Base-by-base conservation (phyloP, 1,140 invertebrate species). In the Heliothis virescens region DNA sequence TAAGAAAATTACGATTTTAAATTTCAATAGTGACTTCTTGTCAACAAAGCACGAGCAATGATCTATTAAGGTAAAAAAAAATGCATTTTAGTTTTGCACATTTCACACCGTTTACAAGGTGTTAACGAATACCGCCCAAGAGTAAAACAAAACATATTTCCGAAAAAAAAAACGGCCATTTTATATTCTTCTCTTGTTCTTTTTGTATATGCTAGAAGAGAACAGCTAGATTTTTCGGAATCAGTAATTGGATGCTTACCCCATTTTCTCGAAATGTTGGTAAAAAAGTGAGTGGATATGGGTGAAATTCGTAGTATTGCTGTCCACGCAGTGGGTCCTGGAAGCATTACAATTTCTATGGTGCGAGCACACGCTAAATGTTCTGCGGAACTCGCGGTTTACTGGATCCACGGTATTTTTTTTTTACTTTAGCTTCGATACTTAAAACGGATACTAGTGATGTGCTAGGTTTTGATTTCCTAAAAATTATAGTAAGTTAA, bases 321-420 rank as follows among this genome's bases (percentile, higher is more conserved):
- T 18, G 57, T 47, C 72, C 72, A 60, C 55, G 48, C 34, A 12
- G 18, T 15, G 29, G 55, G 52, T 74, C 72, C 72, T 74, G 50
- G 72, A 74, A 74, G 47, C 72, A 74, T 74, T 60, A 60, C 47
- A 74, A 74, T 74, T 74, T 74, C 72, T 74, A 74, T 74, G 71
- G 71, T 73, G 18, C n/a, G 18, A 59, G 71, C 55, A 73, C 55
- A 73, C 71, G 55, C 26, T 74, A 74, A 74, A 59, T 74, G 72
- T 60, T 74, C 13, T 74, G 7, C 52, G 72, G 55, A 74, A 60
- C n/a, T 18, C 53, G 41, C 55, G 12, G 34, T 48, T 57, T 59
- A 59, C 50, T 41, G 48, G 50, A 52, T 50, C 18, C 50, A 48
- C 15, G 47, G 63, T 67, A 67, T 53, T 69, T 69, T 26, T 71